Base-by-base conservation (phyloP, 2,797 vertebrate genomes). In the Uromys caudimaculatus region DNA sequence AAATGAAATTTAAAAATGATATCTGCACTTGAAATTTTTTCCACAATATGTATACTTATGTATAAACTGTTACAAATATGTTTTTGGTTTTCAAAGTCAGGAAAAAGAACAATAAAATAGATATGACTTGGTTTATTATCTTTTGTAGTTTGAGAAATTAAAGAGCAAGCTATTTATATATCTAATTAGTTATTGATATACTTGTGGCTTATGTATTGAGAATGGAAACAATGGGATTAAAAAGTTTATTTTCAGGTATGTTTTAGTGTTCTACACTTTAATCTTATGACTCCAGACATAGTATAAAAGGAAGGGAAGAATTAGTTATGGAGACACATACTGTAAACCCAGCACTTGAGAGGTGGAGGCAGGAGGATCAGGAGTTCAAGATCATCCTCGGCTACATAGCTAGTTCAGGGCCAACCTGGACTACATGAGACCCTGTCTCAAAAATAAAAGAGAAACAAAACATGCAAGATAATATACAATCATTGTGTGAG, bases 71-170 rank as follows among this genome's bases (percentile, higher is more conserved):
- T 93, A 54, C n/a, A 89, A 88, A 60, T 64, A 96, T 44, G 77
- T 75, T 69, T 79, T 78, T 93, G 13, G 50, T 93, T 94, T 87
- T 89, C 35, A 44, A 67, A 88, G 47, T 27, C 86, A 35, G 29
- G n/a, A 62, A 41, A 82, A 83, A 93, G 56, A 96, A 56, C 32
- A 60, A 41, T 29, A 35, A 29, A 91, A 41, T 47, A 78, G 52
- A 1, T 84, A 1, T 84, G 44, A 47, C 38, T 44, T 87, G 75
- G 44, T 52, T 35, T 90, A 88, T 92, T n/a, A 60, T 44, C 62
- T 41, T 91, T 52, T 94, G 32, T 88, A 88, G 71, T 81, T 94
- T 81, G 77, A 90, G 64, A 94, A 95, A 75, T 92, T 69, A 82
- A 73, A 77, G 62, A 94, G 27, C 54, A 69, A 82, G 11, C 21